Evolutionary conservation across 2,797 vertebrate species (phyloP).

Genomic region (Crax fasciolata): DNA sequence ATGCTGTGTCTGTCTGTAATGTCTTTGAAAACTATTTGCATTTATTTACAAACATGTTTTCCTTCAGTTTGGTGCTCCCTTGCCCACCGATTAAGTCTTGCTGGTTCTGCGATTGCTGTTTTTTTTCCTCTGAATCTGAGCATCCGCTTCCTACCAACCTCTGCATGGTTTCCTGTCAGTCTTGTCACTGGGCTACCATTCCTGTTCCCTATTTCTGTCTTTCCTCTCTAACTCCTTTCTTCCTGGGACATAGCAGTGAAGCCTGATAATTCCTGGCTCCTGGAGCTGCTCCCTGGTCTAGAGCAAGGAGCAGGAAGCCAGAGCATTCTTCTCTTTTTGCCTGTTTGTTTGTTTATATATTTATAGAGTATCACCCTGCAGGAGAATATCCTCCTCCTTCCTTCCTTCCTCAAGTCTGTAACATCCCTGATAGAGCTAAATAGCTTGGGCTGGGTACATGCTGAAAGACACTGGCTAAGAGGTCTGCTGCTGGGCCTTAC

Average conservation of each 20-base stretch:
- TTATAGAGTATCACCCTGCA: not conserved
- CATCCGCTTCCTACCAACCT: not conserved
- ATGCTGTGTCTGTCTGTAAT: not conserved
- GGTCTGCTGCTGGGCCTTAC: not conserved
- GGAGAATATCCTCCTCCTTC: not conserved
- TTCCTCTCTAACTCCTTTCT: slow-evolving; percentile 1
- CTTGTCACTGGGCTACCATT: not conserved
- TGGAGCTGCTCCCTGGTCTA: not conserved
- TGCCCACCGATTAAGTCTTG: not conserved
- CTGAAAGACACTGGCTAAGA: not conserved
- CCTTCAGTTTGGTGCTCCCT: not conserved
- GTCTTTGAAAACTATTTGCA: not conserved
- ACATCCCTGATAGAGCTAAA: not conserved
- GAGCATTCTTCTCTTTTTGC: slow-evolving; percentile 1
- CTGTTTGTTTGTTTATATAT: slow-evolving; percentile 31
- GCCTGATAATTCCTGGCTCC: not conserved
- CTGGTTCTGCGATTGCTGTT: not conserved
- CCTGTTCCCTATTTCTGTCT: slow-evolving; percentile 8
- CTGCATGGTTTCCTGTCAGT: not conserved
- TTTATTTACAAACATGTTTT: not conserved
- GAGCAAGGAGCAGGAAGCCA: slow-evolving; percentile 11
- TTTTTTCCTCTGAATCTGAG: not conserved
- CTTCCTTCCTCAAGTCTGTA: not conserved
- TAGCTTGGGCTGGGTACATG: not conserved
- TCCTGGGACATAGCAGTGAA: not conserved